Base-by-base conservation (phyloP, 92 coral and sea anemone genomes). In the Palythoa grandis region DNA sequence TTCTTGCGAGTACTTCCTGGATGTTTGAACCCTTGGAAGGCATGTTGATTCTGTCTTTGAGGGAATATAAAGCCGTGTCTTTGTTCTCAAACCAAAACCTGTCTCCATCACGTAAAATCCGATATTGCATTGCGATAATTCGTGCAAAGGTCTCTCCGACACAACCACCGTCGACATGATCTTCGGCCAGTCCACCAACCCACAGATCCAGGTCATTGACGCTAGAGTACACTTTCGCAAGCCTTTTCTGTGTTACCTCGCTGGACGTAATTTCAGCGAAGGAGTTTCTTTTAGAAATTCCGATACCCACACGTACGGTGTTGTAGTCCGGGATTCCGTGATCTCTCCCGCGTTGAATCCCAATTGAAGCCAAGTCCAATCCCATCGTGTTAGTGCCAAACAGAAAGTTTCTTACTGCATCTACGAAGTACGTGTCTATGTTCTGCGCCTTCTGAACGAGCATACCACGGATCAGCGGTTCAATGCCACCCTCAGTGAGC, bases 371-470 rank as follows among this genome's bases (percentile, higher is more conserved):
- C 40, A 96, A 86, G 61, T 96, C 99, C 39, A 96, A 92, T 6
- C 99, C 99, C 94, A 89, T 93, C 25, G 99, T 96, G 79, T 96
- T 96, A 8, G 99, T 96, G 25, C 99, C 99, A 70, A 96, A 96
- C 25, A 96, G 87, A 71, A 96, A 96, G 88, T 96, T 96, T n/a
- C 99, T 87, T 38, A 96, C 93, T 5, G 99, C 94, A 50, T 96
- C 99, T 1, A 93, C 87, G 67, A 96, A 96, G 74, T 82, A 58
- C 22, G 95, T 82, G 83, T 96, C 98, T 15, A 96, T 98, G 39
- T 96, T 90, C 89, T 96, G 95, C 66, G 99, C 91, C 83, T 84
- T 85, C 90, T 96, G 99, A 70, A 86, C 87, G 76, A 96, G 87
- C 99, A 96, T 96, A 16, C 99, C 99, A 22, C 99, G 91, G 61